Base-by-base conservation (phyloP, 2,797 vertebrate species). In the Salarias fasciatus region DNA sequence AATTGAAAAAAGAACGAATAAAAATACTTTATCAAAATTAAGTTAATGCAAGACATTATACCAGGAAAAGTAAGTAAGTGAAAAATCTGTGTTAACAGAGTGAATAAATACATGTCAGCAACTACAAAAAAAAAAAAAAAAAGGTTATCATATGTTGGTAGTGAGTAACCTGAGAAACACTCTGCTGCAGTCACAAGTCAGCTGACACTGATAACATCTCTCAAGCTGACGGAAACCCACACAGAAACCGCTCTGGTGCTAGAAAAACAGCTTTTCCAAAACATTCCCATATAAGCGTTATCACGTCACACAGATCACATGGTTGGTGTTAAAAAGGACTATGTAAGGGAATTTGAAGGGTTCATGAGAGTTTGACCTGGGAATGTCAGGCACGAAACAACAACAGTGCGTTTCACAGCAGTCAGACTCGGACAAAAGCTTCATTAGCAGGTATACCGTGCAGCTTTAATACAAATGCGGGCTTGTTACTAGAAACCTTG, bases 191-290 rank as follows among this genome's bases (percentile, higher is more conserved):
- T 18, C 18, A 24, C 5, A 45, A 30, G 68, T 88, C 76, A 84
- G 70, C 77, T 70, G 83, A 85, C 68, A 31, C 18, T 58, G 63
- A 83, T 69, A 79, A 75, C 58, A 74, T 82, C 77, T 45, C 56
- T 44, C 61, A 72, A 69, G 36, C 71, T 58, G 47, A 71, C 14
- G 69, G 35, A 64, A 74, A 73, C 14, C 0, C 40, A 59, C 60
- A 60, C 40, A 75, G 50, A 66, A 78, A 65, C 58, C 12, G 40
- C 55, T 69, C 47, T 66, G 13, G 31, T 40, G 63, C 59, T 44
- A 45, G 54, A 73, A 80, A 77, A 24, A 82, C 57, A 62, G 68
- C 61, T 77, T 86, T 84, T 84, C 73, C 78, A 84, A 83, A 88
- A 86, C 79, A 88, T 63, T 46, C 55, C 37, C 9, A 52, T 45